These are phyloP conservation scores for Sternarchorhynchus goeldii DNA, from an alignment of 2,797 vertebrate species.

Conservation along the genomic window DNA sequence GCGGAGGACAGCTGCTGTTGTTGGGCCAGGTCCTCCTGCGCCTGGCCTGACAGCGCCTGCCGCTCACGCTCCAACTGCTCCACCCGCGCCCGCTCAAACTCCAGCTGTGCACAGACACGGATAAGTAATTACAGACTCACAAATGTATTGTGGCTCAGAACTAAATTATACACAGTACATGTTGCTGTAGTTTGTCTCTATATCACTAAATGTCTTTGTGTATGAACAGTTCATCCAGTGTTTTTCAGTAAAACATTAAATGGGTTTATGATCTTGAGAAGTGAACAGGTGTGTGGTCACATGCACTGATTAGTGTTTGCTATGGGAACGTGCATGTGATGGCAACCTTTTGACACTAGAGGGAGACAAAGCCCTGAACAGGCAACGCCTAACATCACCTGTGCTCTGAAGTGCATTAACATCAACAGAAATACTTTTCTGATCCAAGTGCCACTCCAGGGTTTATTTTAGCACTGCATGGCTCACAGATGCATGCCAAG, in stretches of 20 bases:
- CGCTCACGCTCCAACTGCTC: slow-evolving; percentile 87
- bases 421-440: too few species aligned
- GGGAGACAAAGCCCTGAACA: slow-evolving; percentile 56
- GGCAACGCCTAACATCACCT: slow-evolving; percentile 2
- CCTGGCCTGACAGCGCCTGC: slow-evolving; percentile 79
- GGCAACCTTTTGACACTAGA: slow-evolving; percentile 66
- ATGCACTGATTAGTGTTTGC: neutral
- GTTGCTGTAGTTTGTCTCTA: too few species aligned
- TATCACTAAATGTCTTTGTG: too few species aligned
- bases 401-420: neutral
- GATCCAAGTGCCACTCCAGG: too few species aligned
- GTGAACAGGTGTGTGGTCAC: slow-evolving; percentile 7
- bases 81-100: slow-evolving; percentile 77
- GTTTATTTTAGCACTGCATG: too few species aligned
- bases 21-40: slow-evolving; percentile 87
- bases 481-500: too few species aligned
- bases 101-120: slow-evolving; percentile 64
- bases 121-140: neutral
- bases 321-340: neutral
- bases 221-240: too few species aligned
- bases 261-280: neutral
- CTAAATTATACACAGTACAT: neutral
- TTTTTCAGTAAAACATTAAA: too few species aligned
- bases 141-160: neutral
- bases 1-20: slow-evolving; percentile 90